Conservation (phyloP, 2,797 vertebrate genomes). For the Myiotriccus ornatus region DNA sequence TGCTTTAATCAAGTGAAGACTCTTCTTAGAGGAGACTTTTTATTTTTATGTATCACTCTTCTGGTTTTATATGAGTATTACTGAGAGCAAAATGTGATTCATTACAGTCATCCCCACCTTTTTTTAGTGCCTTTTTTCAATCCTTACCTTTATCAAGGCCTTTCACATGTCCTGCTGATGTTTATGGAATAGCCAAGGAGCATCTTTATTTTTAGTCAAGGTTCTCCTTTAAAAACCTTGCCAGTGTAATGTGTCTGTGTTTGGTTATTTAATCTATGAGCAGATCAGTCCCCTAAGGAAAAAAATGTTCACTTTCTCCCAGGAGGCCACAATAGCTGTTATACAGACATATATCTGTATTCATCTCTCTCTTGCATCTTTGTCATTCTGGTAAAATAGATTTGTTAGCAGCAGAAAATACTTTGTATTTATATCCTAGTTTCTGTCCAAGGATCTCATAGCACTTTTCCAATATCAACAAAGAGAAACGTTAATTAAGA, state of each 20-base stretch:
- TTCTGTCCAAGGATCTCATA: not conserved
- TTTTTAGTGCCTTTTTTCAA: conserved; percentile 15
- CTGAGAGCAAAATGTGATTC: not conserved
- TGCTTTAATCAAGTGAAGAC: not conserved
- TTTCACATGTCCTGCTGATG: not conserved
- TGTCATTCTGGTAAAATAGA: not conserved
- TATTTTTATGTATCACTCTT: conserved; percentile 2
- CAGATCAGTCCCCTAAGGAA: conserved; percentile 48
- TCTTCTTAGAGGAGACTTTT: not conserved
- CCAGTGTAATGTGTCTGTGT: not conserved
- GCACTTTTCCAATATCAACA: not conserved
- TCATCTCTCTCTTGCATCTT: conserved; percentile 19
- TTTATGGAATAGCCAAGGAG: not conserved
- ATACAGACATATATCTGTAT: not conserved
- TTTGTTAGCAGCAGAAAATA: not conserved
- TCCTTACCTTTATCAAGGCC: conserved; percentile 11
- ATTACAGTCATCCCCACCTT: not conserved
- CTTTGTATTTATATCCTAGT: not conserved
- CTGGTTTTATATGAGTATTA: not conserved
- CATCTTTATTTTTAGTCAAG: conserved; percentile 42
- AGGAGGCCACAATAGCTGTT: conserved; percentile 19
- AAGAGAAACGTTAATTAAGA: not conserved
- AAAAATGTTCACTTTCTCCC: conserved; percentile 46
- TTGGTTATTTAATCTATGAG: conserved; percentile 63
- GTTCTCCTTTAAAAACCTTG: conserved; percentile 63